Evolutionary conservation across 2,113 vertebrate genomes (phyloP), one percentile per base, ranked within the genome.

Genomic region (Cheilinus undulatus): DNA sequence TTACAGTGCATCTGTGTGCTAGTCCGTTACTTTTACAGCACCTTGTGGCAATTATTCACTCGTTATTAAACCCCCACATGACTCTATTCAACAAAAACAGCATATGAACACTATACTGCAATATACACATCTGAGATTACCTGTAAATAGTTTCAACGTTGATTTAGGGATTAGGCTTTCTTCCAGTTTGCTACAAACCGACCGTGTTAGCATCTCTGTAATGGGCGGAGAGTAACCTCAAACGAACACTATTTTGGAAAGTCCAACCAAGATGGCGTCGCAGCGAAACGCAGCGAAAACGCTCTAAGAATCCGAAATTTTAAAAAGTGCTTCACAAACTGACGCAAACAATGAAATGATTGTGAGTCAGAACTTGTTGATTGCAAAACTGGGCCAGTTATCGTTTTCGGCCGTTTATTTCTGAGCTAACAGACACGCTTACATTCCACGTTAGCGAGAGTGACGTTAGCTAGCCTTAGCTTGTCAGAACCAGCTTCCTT

Each of bases 211-310:
- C 9, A n/a, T 79, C 5, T 86, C 69, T 79, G 79, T 3, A 1
- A 0, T 32, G 1, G 13, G 50, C 0, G 45, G 28, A 86, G 79
- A 58, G 69, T 1, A 0, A 15, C 28, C 51, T 22, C 54, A 23
- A 45, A 4, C 1, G 12, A 6, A 15, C 26, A 13, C 1, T 7
- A 5, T 22, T 30, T 38, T 2, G 19, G 12, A 12, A 13, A 27
- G 13, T 15, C 1, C 7, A 52, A 36, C 69, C 67, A 83, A 80
- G 49, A 83, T 80, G 80, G 76, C 80, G 73, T 40, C 2, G 48
- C 52, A 45, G 19, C 7, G 1, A 13, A 30, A 2, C 0, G 4
- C 5, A 28, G 38, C 3, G 11, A 17, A 19, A 40, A 19, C 9
- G 7, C 3, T 5, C 2, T 36, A 8, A 42, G 7, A 40, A 49